Evolutionary conservation across 1,140 invertebrate genomes (phyloP).

Genomic region (Drosophila melanica): DNA sequence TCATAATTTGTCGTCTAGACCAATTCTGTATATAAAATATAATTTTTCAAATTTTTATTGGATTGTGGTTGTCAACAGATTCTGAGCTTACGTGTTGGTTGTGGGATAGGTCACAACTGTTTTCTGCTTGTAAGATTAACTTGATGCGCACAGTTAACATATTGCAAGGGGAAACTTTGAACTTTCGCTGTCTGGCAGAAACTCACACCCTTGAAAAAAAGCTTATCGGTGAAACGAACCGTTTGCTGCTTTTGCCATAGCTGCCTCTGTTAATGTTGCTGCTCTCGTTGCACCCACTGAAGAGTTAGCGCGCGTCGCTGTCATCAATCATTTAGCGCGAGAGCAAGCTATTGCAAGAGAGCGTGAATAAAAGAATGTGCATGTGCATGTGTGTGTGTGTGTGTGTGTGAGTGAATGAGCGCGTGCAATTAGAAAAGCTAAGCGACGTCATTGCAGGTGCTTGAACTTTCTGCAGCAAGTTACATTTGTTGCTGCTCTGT

Average conservation of each 20-base stretch:
- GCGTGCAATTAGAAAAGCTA: conserved; percentile 37
- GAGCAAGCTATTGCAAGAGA: not conserved
- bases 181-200: conserved; percentile 40
- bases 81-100: too few species aligned
- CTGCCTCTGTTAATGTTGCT: conserved; percentile 38
- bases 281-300: conserved; percentile 10
- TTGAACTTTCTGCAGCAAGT: conserved; percentile 59
- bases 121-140: not conserved
- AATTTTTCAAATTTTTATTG: too few species aligned
- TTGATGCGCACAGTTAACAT: not conserved
- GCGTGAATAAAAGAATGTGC: not conserved
- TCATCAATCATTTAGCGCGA: conserved; percentile 31
- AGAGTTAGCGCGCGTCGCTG: not conserved
- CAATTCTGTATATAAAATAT: too few species aligned
- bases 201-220: conserved; percentile 32
- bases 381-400: not conserved
- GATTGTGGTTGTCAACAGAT: too few species aligned
- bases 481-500: conserved; percentile 19
- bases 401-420: not conserved
- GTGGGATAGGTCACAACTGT: too few species aligned
- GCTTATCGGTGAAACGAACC: conserved; percentile 74
- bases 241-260: conserved; percentile 36
- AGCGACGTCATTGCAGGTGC: conserved; percentile 42
- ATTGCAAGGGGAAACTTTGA: conserved; percentile 50
- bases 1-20: too few species aligned